Evolutionary conservation across 2,113 vertebrate species (phyloP).

Genomic region (Pterocles gutturalis): DNA sequence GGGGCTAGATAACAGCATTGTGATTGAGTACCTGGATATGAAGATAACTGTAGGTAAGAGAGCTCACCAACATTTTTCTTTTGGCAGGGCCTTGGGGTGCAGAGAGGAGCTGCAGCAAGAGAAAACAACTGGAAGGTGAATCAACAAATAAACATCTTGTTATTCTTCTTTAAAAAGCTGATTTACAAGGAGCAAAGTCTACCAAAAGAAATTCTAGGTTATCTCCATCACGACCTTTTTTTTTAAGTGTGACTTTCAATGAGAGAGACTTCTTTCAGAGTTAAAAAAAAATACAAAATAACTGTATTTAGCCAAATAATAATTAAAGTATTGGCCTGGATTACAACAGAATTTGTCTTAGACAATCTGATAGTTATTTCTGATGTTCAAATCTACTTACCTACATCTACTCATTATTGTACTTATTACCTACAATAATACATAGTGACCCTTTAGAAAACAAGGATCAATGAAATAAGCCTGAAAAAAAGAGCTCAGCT

Average conservation of each 20-base stretch:
- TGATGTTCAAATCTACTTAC: background rate
- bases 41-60: background rate
- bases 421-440: background rate
- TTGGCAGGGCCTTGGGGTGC: background rate
- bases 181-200: background rate
- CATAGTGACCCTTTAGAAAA: background rate
- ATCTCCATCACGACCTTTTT: background rate
- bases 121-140: background rate
- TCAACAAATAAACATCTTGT: background rate
- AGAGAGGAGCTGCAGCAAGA: background rate
- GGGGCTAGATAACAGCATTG: no score
- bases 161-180: background rate
- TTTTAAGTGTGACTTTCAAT: no score
- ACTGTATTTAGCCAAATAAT: background rate
- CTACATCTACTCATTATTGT: background rate
- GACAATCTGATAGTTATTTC: background rate
- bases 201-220: background rate
- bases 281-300: background rate
- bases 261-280: no score
- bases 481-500: conserved; percentile 2
- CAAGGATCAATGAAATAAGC: background rate
- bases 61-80: background rate
- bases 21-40: background rate
- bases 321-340: background rate
- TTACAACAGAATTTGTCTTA: background rate